A percentile compares a stretch with the other conserved stretches of the same genome.
Evolutionary conservation across 2,888 invertebrate species (phyloP).

Genomic region (Nemoura dubitans): DNA sequence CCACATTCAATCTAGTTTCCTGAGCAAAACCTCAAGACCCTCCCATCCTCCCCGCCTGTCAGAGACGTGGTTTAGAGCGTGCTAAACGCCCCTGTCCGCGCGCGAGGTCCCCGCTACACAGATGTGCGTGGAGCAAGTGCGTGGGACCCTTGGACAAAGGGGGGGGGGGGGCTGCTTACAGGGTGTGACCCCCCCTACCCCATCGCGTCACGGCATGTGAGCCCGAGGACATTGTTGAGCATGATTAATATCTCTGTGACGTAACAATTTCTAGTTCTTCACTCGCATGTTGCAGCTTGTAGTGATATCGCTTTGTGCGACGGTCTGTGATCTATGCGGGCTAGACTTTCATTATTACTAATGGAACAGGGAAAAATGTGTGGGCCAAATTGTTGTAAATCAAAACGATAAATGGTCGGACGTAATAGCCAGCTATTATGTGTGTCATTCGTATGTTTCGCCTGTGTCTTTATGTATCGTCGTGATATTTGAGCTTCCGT

Average conservation of each 20-base stretch:
- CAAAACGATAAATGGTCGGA: neutral
- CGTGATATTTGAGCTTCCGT: too few relatives aligned
- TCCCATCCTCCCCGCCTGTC: too few relatives aligned
- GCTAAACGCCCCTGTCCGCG: neutral
- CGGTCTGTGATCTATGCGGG: neutral
- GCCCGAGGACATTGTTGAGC: neutral
- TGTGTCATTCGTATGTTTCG: neutral
- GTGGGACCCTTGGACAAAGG: neutral
- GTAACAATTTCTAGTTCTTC: neutral
- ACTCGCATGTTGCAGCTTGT: too few relatives aligned
- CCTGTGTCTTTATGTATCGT: neutral
- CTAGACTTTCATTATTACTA: neutral
- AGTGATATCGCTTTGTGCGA: neutral
- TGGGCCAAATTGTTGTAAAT: neutral
- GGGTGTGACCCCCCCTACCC: neutral
- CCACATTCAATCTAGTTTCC: too few relatives aligned
- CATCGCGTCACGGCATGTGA: neutral
- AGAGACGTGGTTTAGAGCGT: neutral
- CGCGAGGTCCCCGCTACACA: neutral
- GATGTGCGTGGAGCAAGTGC: neutral
- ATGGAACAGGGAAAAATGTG: neutral
- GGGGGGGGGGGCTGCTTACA: neutral
- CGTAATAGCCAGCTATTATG: neutral
- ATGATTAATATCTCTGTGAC: neutral
- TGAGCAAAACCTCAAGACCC: too few relatives aligned